These are phyloP conservation scores for Candidula unifasciata DNA, from an alignment of 2,888 invertebrate genomes.

Conservation along the genomic window DNA sequence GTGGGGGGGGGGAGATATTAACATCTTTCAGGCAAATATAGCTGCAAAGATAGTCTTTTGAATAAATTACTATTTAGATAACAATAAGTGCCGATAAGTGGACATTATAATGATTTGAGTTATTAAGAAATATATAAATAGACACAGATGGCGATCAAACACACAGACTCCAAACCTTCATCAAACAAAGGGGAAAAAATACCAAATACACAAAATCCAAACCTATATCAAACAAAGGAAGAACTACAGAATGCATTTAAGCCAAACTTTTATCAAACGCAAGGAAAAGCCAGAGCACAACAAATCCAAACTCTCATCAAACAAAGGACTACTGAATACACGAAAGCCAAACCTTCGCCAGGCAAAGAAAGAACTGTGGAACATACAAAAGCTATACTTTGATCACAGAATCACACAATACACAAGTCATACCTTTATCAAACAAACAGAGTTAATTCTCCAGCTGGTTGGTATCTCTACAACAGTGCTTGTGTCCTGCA, in stretches of 20 bases:
- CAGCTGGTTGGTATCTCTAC: conserved; percentile 84
- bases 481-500: conserved; percentile 84
- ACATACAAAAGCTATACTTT: background rate
- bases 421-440: conserved; percentile 81
- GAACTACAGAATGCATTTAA: no score
- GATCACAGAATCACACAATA: background rate
- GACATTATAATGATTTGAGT: no score
- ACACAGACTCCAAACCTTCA: background rate
- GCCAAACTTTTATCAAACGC: background rate
- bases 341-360: background rate
- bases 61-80: no score
- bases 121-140: no score
- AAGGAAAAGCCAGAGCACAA: background rate
- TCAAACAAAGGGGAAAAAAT: background rate
- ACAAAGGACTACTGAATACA: background rate
- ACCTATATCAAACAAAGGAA: no score
- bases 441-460: conserved; percentile 85
- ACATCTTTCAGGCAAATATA: no score
- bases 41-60: no score
- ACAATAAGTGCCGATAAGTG: no score
- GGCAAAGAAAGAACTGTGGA: background rate
- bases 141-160: no score
- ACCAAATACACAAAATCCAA: background rate
- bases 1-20: no score
- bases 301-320: background rate